Conservation (phyloP, 2,113 vertebrate genomes). For the Eleginops maclovinus region DNA sequence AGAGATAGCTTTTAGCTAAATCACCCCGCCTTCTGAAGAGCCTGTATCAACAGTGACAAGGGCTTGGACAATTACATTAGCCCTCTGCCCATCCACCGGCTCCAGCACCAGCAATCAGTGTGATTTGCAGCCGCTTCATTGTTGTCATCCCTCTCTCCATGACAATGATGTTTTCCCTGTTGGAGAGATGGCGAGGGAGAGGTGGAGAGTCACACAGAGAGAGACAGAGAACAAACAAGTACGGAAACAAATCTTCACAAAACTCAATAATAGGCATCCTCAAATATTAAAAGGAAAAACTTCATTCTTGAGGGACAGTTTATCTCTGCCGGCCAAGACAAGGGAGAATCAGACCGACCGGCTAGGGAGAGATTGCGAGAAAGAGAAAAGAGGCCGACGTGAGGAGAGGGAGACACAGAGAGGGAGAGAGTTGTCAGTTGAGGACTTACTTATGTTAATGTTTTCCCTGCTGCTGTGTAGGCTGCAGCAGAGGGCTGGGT, state of each 20-base stretch:
- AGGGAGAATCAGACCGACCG: no score
- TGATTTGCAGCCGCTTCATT: slow-evolving; percentile 83
- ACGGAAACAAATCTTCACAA: no score
- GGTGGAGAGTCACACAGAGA: slow-evolving; percentile 40
- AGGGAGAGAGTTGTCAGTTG: slow-evolving; percentile 64
- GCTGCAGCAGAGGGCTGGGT: slow-evolving; percentile 53
- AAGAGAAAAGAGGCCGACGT: slow-evolving; percentile 56
- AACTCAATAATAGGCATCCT: no score
- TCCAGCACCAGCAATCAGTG: slow-evolving; percentile 81
- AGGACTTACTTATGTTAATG: slow-evolving; percentile 83
- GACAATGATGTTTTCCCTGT: slow-evolving; percentile 83
- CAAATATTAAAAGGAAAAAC: no score
- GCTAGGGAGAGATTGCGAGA: slow-evolving; percentile 50
- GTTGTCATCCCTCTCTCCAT: slow-evolving; percentile 81
- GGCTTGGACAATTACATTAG: slow-evolving; percentile 87
- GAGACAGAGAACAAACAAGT: slow-evolving; percentile 17
- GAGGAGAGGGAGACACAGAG: slow-evolving; percentile 61
- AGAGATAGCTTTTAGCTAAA: slow-evolving; percentile 90
- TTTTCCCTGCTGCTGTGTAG: slow-evolving; percentile 75
- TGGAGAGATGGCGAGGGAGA: slow-evolving; percentile 48
- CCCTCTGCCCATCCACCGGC: slow-evolving; percentile 79
- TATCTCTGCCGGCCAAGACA: no score
- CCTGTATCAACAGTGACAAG: slow-evolving; percentile 87
- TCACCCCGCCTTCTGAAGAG: slow-evolving; percentile 86
- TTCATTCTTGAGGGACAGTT: no score